Conservation (phyloP, 2,888 invertebrate species). For the Meteorus cinctellus region DNA sequence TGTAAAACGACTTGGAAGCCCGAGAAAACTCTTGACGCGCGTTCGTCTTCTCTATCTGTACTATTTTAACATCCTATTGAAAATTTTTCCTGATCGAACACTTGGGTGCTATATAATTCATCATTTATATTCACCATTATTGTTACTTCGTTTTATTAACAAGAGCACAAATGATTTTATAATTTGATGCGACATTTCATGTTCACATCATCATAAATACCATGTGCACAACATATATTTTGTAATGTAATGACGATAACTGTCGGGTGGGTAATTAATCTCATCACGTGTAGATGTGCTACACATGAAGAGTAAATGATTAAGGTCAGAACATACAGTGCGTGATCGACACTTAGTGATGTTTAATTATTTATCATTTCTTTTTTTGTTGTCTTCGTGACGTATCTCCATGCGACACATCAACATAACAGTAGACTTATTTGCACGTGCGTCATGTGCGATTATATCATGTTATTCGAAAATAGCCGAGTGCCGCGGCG, state of each 20-base stretch:
- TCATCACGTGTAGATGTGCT: conserved; percentile 50
- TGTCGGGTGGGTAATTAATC: conserved; percentile 53
- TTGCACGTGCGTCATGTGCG: conserved; percentile 46
- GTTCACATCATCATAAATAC: neutral
- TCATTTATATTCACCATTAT: no score
- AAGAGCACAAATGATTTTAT: neutral
- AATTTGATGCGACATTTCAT: conserved; percentile 3
- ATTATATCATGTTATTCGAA: conserved; percentile 57
- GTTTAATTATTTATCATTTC: neutral
- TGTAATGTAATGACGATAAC: neutral
- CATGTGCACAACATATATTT: neutral
- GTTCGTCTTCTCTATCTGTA: conserved; percentile 5
- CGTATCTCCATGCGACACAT: neutral
- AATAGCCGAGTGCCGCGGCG: conserved; percentile 58
- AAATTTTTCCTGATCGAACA: neutral
- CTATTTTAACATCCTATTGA: neutral
- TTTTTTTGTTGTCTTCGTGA: neutral
- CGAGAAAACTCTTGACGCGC: neutral
- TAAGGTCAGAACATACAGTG: neutral
- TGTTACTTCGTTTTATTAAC: no score
- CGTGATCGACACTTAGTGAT: neutral
- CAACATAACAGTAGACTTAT: neutral
- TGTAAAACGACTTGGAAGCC: conserved; percentile 43
- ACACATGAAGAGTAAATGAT: conserved; percentile 34
- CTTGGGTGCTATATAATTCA: no score